Evolutionary conservation across 1,140 invertebrate species (phyloP).

Genomic region (Formica selysi): DNA sequence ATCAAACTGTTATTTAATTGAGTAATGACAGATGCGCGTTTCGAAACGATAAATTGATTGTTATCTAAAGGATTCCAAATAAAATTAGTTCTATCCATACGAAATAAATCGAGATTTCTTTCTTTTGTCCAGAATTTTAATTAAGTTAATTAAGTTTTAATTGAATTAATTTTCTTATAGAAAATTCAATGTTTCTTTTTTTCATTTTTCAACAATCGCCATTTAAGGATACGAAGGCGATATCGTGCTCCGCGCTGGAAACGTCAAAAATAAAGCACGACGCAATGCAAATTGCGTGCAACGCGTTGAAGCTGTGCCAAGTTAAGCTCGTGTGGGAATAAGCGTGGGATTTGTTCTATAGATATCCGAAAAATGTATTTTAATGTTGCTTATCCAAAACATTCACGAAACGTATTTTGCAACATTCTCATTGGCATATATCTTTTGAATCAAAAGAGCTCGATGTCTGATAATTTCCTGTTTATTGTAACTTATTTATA

Average conservation of each 20-base stretch:
- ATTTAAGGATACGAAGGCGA: conserved; percentile 43
- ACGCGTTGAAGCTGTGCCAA: conserved; percentile 45
- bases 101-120: not conserved
- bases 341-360: conserved; percentile 50
- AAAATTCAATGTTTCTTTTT: not conserved
- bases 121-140: not conserved
- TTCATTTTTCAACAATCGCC: conserved; percentile 6
- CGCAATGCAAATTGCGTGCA: conserved; percentile 57
- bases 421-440: conserved; percentile 1
- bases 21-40: not conserved
- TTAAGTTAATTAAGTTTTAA: not conserved
- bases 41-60: conserved; percentile 20
- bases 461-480: conserved; percentile 1
- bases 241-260: conserved; percentile 32
- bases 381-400: not conserved
- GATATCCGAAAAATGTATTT: conserved; percentile 37
- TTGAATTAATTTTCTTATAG: not conserved
- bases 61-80: conserved; percentile 21
- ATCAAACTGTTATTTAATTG: not conserved
- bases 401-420: not conserved
- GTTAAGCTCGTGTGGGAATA: not conserved
- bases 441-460: not conserved
- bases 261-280: conserved; percentile 55
- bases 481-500: conserved; percentile 7
- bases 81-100: conserved; percentile 57